These are phyloP conservation scores for Dendroctonus ponderosae DNA, from an alignment of 1,140 invertebrate species.

Conservation along the genomic window DNA sequence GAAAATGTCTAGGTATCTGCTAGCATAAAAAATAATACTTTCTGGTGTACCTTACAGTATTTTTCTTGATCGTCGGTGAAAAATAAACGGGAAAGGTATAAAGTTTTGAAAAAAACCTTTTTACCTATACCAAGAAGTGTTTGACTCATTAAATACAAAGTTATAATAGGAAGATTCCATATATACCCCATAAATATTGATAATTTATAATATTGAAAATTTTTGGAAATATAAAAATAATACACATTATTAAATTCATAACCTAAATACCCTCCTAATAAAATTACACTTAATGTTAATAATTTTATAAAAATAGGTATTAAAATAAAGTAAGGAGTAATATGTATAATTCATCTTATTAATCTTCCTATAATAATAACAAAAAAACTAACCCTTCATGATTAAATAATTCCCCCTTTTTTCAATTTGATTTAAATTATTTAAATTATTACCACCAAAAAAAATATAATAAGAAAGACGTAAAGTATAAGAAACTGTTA, in stretches of 20 bases:
- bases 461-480: constrained; percentile 58
- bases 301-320: constrained; percentile 51
- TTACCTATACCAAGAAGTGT: constrained; percentile 26
- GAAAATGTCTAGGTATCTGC: too few relatives aligned
- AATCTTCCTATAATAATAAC: constrained; percentile 52
- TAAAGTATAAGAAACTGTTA: constrained; percentile 57
- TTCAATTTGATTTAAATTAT: constrained; percentile 50
- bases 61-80: too few relatives aligned
- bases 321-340: constrained; percentile 54
- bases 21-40: too few relatives aligned
- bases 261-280: background rate
- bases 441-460: constrained; percentile 52
- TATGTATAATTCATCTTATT: constrained; percentile 54
- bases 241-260: background rate
- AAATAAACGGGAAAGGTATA: too few relatives aligned
- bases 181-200: constrained; percentile 43
- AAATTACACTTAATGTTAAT: constrained; percentile 5
- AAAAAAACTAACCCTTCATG: constrained; percentile 53
- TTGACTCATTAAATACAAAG: too few relatives aligned
- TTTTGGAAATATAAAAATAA: constrained; percentile 44
- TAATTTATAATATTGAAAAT: constrained; percentile 48
- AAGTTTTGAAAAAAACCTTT: too few relatives aligned
- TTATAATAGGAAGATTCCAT: constrained; percentile 40
- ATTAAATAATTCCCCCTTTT: constrained; percentile 52
- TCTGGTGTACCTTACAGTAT: too few relatives aligned